Conservation (phyloP, 2,113 vertebrate species). For the Edolisoma coerulescens region DNA sequence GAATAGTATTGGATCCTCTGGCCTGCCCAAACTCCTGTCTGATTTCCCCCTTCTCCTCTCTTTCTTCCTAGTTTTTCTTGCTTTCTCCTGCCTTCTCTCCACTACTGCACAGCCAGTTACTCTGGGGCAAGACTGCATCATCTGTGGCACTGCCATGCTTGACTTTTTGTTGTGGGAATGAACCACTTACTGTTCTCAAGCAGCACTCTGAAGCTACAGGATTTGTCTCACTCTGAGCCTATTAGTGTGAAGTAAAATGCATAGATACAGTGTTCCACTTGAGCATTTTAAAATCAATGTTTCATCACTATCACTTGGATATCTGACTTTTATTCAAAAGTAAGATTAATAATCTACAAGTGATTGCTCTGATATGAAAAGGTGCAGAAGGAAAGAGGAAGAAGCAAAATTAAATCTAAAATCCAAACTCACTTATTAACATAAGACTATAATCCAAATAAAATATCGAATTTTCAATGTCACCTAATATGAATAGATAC, state of each 20-base stretch:
- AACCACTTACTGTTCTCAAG: neutral
- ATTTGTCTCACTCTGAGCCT: neutral
- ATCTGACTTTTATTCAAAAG: neutral
- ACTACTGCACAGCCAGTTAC: neutral
- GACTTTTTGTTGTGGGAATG: neutral
- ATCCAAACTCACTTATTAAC: neutral
- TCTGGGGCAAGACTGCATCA: neutral
- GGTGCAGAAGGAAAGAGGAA: neutral
- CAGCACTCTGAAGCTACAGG: neutral
- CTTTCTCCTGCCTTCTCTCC: neutral
- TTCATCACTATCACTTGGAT: neutral
- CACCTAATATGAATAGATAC: neutral
- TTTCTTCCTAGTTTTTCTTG: neutral
- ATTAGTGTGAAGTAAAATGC: neutral
- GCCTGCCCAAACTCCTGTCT: neutral
- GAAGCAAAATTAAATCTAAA: neutral
- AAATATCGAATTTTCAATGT: neutral
- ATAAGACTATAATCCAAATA: neutral
- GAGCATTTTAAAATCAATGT: slow-evolving; percentile 18
- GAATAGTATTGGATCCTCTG: neutral
- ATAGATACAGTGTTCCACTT: neutral
- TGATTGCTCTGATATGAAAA: neutral
- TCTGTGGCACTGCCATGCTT: fast-evolving
- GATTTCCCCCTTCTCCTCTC: neutral
- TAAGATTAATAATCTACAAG: neutral